These are phyloP conservation scores for Hepsetus odoe DNA, from an alignment of 2,113 vertebrate species.

Conservation along the genomic window DNA sequence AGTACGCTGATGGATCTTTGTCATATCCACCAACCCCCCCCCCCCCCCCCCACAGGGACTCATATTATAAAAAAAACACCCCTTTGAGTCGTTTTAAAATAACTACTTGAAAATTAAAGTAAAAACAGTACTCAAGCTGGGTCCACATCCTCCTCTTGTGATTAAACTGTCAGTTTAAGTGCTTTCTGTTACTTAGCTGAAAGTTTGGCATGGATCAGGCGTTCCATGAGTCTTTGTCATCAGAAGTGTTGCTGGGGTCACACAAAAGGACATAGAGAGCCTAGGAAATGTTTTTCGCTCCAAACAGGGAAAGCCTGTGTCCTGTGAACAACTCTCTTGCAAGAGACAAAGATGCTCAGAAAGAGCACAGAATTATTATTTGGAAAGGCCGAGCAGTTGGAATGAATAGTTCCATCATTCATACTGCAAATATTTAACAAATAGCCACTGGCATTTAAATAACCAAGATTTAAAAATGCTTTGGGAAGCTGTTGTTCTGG, in stretches of 20 bases:
- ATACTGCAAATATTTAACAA: slow-evolving; percentile 51
- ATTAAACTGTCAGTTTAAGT: neutral
- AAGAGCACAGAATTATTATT: slow-evolving; percentile 24
- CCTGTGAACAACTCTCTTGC: neutral
- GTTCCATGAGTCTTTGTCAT: slow-evolving; percentile 9
- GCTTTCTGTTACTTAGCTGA: neutral
- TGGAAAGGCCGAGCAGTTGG: slow-evolving; percentile 26
- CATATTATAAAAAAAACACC: slow-evolving; percentile 4
- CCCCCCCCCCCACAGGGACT: neutral
- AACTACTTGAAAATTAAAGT: neutral
- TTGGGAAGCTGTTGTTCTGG: slow-evolving; percentile 53
- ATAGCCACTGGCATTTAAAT: slow-evolving; percentile 64
- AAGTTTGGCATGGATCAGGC: neutral
- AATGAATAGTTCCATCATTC: slow-evolving; percentile 53
- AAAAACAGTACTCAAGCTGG: neutral
- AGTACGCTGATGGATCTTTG: slow-evolving; percentile 22
- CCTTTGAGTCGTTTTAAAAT: slow-evolving; percentile 26
- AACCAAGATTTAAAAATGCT: slow-evolving; percentile 57
- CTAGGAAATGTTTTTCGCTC: neutral
- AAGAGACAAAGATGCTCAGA: slow-evolving; percentile 22
- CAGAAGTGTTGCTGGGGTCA: neutral
- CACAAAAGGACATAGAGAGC: neutral
- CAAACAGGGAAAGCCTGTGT: neutral
- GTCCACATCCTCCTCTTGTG: neutral
- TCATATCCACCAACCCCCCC: neutral